Base-by-base conservation (phyloP, 2,888 invertebrate genomes). In the Dastarcus helophoroides region DNA sequence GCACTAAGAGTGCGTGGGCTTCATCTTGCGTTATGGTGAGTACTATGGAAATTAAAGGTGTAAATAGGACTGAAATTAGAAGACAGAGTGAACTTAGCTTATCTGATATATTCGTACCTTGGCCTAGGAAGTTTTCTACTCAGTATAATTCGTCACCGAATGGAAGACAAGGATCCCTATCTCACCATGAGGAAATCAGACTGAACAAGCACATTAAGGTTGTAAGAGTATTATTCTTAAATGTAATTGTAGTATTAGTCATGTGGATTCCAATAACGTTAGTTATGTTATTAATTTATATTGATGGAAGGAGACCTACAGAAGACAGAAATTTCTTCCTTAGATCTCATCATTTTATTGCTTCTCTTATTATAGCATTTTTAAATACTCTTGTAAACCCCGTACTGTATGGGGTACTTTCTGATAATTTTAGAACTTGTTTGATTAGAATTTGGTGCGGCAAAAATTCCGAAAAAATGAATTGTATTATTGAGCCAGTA, bases 251-350 rank as follows among this genome's bases (percentile, higher is more conserved):
- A 3, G 69, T 71, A 2, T 54, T 70, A n/a, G 48, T 67, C 7
- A 71, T 70, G 70, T 71, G 70, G 70, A 45, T 69, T 22, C 70
- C 70, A 2, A 69, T 70, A 36, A 67, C 68, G 0, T 47, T 66
- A 2, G 51, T 68, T 9, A 65, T 70, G 64, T 43, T 67, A 17
- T 54, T 71, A 22, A 69, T 71, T 31, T 69, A 68, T 41, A 43
- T 68, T 21, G 70, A 71, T 42, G 69, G 69, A 2, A 56, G 61
- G 12, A 50, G 70, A 13, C 55, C 63, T 2, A 62, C 51, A 26
- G 64, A 64, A 22, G 67, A 69, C 40, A 63, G 62, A 0, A 44
- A 56, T 17, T 71, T 64, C 47, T 70, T 70, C 42, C 47, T 71
- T 9, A 51, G 63, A 22, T 67, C 68, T 3, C 62, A 65, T 37